A percentile compares a stretch with the other conserved stretches of the same genome.
These are phyloP conservation scores for Cephus rjabovi DNA, from an alignment of 2,888 invertebrate species.

Conservation along the genomic window DNA sequence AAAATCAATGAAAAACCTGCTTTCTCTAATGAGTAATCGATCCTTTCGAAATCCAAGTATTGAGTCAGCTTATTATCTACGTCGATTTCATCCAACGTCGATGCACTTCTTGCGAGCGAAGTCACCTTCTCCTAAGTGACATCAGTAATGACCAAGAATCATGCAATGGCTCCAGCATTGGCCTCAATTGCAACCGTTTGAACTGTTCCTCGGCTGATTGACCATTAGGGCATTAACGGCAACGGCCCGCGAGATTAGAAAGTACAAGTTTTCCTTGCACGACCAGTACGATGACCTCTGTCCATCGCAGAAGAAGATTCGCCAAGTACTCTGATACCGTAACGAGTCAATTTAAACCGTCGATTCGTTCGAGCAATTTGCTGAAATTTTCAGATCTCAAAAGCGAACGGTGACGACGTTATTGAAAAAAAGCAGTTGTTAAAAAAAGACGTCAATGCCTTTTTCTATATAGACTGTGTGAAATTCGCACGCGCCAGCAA, in stretches of 20 bases:
- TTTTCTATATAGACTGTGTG: neutral
- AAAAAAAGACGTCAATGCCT: neutral
- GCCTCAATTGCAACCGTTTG: conserved; percentile 34
- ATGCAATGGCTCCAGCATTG: conserved; percentile 30
- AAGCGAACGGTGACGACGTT: neutral
- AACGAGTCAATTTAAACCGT: neutral
- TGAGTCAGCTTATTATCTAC: neutral
- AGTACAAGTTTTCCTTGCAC: conserved; percentile 15
- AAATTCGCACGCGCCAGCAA: neutral
- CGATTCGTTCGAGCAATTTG: neutral
- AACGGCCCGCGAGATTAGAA: conserved; percentile 14
- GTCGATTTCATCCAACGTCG: neutral
- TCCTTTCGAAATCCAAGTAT: neutral
- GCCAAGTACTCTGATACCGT: neutral
- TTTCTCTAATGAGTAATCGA: neutral
- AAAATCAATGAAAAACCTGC: neutral
- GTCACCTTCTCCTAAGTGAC: neutral
- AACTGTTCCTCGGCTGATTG: conserved; percentile 38
- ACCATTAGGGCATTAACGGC: conserved; percentile 24
- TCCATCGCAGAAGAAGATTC: neutral
- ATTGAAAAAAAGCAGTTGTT: neutral
- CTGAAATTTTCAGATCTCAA: neutral
- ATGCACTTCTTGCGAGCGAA: neutral
- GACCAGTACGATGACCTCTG: conserved; percentile 16
- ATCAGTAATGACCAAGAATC: conserved; percentile 3